phyloP scores from a whole-genome alignment of 37 sponge, comb jelly and placozoan species.

The Hexactinellida sp. region DNA sequence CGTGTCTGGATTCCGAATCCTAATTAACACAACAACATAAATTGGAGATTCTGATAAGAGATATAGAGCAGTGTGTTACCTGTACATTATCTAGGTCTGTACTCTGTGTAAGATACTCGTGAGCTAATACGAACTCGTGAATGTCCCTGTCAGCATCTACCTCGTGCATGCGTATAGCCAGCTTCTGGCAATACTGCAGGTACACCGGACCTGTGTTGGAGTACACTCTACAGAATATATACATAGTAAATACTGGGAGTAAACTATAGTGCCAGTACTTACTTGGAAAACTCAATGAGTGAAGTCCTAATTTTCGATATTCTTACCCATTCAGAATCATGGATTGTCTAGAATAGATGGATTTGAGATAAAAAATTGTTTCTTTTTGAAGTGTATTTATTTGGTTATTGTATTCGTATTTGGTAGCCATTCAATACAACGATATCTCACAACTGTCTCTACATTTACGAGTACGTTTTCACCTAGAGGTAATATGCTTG shows the following conservation, averaged over 20 bases:
- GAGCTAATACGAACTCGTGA: slow-evolving; percentile 33
- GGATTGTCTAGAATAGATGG: background rate
- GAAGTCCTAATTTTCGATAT: slow-evolving; percentile 12
- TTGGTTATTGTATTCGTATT: too few relatives aligned
- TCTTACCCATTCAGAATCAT: background rate
- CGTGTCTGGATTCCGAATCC: too few relatives aligned
- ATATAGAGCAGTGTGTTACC: background rate
- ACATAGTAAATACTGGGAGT: background rate
- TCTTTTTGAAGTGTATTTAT: too few relatives aligned
- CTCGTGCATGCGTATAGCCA: slow-evolving; percentile 51
- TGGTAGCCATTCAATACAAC: too few relatives aligned
- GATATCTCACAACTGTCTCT: too few relatives aligned
- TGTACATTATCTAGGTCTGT: background rate
- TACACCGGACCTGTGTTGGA: slow-evolving; percentile 83
- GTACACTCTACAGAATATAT: slow-evolving; percentile 31
- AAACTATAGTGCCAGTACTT: too few relatives aligned
- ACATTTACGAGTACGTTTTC: too few relatives aligned
- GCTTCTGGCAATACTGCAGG: slow-evolving; percentile 60
- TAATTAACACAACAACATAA: too few relatives aligned
- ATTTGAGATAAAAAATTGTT: background rate
- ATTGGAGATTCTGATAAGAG: background rate
- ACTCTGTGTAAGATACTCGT: background rate
- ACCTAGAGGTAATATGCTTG: too few relatives aligned
- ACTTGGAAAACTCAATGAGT: background rate
- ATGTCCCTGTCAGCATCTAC: slow-evolving; percentile 53